Evolutionary conservation across 1,140 invertebrate species (phyloP).

Genomic region (Gyrodactylus salaris): DNA sequence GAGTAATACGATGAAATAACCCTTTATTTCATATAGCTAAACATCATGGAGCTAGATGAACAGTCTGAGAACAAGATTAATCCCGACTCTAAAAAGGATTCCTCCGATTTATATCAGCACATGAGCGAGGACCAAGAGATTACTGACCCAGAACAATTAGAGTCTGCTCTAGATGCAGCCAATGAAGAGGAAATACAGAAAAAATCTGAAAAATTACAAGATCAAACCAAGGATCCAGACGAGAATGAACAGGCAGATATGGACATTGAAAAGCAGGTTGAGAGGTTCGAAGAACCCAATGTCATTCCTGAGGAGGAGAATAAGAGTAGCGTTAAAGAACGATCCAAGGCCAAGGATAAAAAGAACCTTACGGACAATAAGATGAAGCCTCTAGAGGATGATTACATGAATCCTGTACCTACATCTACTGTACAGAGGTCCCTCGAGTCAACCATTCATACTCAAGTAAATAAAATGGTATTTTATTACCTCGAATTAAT

Average conservation of each 20-base stretch:
- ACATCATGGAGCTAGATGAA: neutral
- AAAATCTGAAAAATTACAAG: conserved; percentile 23
- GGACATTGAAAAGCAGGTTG: neutral
- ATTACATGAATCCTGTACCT: conserved; percentile 23
- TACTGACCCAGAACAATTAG: conserved; percentile 9
- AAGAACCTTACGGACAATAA: neutral
- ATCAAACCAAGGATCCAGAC: conserved; percentile 30
- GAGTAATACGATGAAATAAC: too few relatives aligned
- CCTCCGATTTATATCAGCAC: neutral
- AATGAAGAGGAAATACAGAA: conserved; percentile 16
- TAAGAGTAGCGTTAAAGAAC: neutral
- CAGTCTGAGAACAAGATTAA: neutral
- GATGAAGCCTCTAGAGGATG: neutral
- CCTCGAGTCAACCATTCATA: conserved; percentile 33
- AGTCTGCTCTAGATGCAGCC: conserved; percentile 11
- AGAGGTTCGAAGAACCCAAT: neutral
- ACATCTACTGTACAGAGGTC: conserved; percentile 33
- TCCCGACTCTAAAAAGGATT: neutral
- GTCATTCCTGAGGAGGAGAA: neutral
- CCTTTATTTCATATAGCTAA: too few relatives aligned
- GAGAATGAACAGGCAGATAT: neutral
- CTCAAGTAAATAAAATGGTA: conserved; percentile 10
- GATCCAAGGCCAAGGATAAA: neutral
- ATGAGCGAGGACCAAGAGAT: neutral
- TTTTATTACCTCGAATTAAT: neutral